Percentiles rank a stretch among this genome's conserved stretches.
Conservation (phyloP, 2,888 invertebrate genomes). For the Andrena flavipes region DNA sequence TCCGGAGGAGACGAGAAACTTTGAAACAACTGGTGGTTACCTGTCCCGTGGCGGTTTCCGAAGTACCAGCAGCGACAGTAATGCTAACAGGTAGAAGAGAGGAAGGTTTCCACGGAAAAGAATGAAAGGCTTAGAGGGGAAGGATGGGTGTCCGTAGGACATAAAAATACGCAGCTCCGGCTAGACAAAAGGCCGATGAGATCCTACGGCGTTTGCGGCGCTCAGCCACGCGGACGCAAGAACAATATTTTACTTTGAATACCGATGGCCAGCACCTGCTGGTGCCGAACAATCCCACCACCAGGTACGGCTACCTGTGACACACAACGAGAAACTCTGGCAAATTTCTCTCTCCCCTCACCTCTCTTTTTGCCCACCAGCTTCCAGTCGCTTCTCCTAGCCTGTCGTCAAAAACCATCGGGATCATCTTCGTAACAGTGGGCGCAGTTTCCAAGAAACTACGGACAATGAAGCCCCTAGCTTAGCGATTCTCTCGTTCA, state of each 20-base stretch:
- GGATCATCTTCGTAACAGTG: constrained; percentile 58
- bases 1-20: constrained; percentile 3
- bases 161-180: constrained; percentile 75
- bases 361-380: background rate
- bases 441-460: constrained; percentile 38
- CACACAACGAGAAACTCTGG: constrained; percentile 42
- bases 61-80: constrained; percentile 60
- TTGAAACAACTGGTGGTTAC: constrained; percentile 59
- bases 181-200: constrained; percentile 72
- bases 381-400: background rate
- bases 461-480: constrained; percentile 29
- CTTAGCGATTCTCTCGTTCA: constrained; percentile 8
- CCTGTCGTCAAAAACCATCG: constrained; percentile 32
- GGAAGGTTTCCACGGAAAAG: constrained; percentile 63
- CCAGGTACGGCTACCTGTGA: constrained; percentile 59
- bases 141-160: constrained; percentile 69
- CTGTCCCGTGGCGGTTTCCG: constrained; percentile 53
- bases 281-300: constrained; percentile 65
- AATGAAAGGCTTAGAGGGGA: constrained; percentile 78
- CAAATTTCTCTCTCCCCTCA: constrained; percentile 29
- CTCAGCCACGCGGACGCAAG: constrained; percentile 72
- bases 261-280: constrained; percentile 76
- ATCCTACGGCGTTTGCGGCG: constrained; percentile 71
- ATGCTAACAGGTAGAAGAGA: constrained; percentile 53
- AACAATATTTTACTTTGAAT: constrained; percentile 81